These are phyloP conservation scores for Thymelicus lineola DNA, from an alignment of 2,888 invertebrate genomes.

Conservation along the genomic window DNA sequence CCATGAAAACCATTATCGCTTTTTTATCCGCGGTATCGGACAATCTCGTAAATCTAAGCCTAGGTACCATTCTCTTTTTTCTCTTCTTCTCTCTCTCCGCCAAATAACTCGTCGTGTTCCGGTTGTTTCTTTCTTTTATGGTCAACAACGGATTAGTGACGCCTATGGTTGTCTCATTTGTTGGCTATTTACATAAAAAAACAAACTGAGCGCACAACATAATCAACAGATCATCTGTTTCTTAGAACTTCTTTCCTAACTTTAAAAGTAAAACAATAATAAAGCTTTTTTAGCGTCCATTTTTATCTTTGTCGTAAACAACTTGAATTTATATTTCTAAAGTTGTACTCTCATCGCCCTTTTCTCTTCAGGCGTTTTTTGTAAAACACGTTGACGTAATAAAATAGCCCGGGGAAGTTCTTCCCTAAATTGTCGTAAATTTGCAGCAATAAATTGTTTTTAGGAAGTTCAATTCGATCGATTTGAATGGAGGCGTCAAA, in stretches of 20 bases:
- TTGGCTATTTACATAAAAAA: too few relatives aligned
- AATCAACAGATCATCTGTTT: too few relatives aligned
- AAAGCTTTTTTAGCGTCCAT: background rate
- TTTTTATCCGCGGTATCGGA: too few relatives aligned
- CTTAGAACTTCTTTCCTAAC: background rate
- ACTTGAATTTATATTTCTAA: slow-evolving; percentile 34
- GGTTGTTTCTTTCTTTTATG: too few relatives aligned
- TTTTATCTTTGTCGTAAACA: slow-evolving; percentile 15
- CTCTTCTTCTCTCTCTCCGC: too few relatives aligned
- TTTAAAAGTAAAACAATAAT: background rate
- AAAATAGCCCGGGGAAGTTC: slow-evolving; percentile 9
- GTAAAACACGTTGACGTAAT: slow-evolving; percentile 21
- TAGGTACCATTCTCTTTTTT: too few relatives aligned
- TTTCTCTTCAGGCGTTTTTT: slow-evolving; percentile 22
- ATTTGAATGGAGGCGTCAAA: background rate
- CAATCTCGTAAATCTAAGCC: too few relatives aligned
- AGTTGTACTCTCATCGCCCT: slow-evolving; percentile 13
- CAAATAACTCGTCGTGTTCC: too few relatives aligned
- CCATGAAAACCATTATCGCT: too few relatives aligned
- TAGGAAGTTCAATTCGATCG: background rate
- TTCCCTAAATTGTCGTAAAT: slow-evolving; percentile 12
- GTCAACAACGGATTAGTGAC: too few relatives aligned
- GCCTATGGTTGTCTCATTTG: too few relatives aligned
- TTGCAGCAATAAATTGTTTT: background rate
- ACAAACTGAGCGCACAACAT: too few relatives aligned